Base-by-base conservation (phyloP, 2,888 invertebrate genomes). In the Lepidochitona cinerea region DNA sequence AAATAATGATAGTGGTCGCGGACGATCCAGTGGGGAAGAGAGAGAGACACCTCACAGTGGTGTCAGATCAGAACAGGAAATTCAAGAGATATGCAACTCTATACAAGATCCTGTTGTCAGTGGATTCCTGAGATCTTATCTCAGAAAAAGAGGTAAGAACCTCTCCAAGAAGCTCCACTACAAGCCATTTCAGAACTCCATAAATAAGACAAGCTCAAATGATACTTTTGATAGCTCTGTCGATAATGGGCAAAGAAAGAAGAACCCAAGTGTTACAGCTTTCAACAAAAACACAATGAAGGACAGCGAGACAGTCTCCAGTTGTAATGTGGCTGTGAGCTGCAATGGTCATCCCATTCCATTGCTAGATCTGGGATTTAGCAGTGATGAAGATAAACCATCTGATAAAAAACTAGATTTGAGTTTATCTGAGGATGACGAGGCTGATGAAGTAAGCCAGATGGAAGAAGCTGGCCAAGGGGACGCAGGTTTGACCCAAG, bases 31-130 rank as follows among this genome's bases (percentile, higher is more conserved):
- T 75, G 83, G 82, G 35, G 84, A 84, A 69, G 67, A 41, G 35
- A 70, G 35, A 77, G 77, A n/a, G 67, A 33, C 36, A 59, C 23
- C 36, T 53, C 26, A 73, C 7, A 68, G 71, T 12, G 70, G 66
- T 23, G 59, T 70, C 23, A 78, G 80, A 64, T 79, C 81, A 26
- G 79, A 82, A 35, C 75, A 81, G 54, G 84, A 84, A 66, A 83
- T 84, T 36, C 80, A 77, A 72, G 84, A 84, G 35, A 81, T 85
- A 26, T 84, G 82, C 76, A 83, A 81, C 35, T 76, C 78, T 26
- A 82, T 85, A 23, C 75, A 73, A 67, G 85, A 85, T 68, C 87
- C 85, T 37, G 75, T 85, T 7, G 73, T 87, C 5, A 81, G 82
- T 68, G 84, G 83, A 12, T 85, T 83, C 72, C 78, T 85, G 12